A percentile compares a stretch with the other conserved stretches of the same genome.
phyloP scores from a whole-genome alignment of 2,888 invertebrate genomes.

The Dendrolimus houi region DNA sequence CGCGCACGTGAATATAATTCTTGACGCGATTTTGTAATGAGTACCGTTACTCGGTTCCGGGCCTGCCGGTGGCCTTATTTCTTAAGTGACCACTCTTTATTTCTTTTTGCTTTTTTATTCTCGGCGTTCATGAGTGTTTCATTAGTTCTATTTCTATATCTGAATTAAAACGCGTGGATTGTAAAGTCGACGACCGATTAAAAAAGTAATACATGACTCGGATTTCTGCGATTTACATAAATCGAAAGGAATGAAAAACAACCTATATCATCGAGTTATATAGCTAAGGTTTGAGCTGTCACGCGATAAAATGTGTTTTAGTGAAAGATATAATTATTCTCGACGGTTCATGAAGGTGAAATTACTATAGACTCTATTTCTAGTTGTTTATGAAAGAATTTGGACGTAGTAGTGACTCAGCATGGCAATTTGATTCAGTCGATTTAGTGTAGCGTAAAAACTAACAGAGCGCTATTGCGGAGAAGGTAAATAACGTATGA shows the following conservation, averaged over 20 bases:
- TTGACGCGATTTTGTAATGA: slow-evolving; percentile 74
- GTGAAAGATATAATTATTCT: neutral
- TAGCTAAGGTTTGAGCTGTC: neutral
- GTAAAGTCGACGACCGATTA: neutral
- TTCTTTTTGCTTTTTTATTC: slow-evolving; percentile 51
- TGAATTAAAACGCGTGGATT: neutral
- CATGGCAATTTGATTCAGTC: slow-evolving; percentile 30
- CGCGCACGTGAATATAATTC: slow-evolving; percentile 74
- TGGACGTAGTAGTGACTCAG: slow-evolving; percentile 37
- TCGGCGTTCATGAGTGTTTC: slow-evolving; percentile 16
- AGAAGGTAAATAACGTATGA: slow-evolving; percentile 32
- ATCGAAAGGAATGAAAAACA: neutral
- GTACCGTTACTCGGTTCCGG: slow-evolving; percentile 73
- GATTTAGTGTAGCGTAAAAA: slow-evolving; percentile 35
- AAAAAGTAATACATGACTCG: slow-evolving; percentile 1
- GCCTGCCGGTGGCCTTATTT: slow-evolving; percentile 70
- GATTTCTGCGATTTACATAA: neutral
- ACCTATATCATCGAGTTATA: neutral
- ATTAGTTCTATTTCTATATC: neutral
- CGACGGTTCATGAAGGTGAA: neutral
- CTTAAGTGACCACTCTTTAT: slow-evolving; percentile 59
- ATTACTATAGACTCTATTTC: neutral
- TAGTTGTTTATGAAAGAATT: slow-evolving; percentile 30
- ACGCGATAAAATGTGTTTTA: neutral
- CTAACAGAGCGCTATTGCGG: slow-evolving; percentile 23